Percentiles rank a stretch among this genome's conserved stretches.
Evolutionary conservation across 1,140 invertebrate genomes (phyloP).

Genomic region (honey bee (Apis mellifera)): DNA sequence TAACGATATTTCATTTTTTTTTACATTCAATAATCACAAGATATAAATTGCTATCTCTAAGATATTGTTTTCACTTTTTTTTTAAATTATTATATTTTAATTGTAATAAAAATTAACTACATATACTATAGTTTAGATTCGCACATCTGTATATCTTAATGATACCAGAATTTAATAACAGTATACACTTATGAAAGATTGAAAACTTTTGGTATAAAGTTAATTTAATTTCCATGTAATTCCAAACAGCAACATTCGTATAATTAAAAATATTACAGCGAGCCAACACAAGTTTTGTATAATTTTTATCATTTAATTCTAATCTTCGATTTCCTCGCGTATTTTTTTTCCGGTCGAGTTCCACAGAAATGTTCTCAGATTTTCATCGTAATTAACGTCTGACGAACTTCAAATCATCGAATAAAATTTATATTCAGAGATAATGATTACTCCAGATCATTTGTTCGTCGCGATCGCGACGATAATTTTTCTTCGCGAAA

Average conservation of each 20-base stretch:
- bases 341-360: neutral
- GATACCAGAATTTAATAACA: too few species aligned
- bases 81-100: too few species aligned
- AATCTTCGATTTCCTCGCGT: neutral
- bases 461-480: neutral
- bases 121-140: too few species aligned
- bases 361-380: neutral
- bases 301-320: constrained; percentile 1
- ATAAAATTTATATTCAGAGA: neutral
- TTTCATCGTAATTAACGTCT: neutral
- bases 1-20: too few species aligned
- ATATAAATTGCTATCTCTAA: too few species aligned
- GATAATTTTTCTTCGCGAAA: neutral
- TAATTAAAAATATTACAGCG: neutral
- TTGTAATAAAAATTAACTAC: too few species aligned
- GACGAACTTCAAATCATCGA: neutral
- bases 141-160: too few species aligned
- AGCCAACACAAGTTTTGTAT: neutral
- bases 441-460: neutral
- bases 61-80: too few species aligned
- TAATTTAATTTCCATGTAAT: neutral
- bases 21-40: too few species aligned
- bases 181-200: too few species aligned
- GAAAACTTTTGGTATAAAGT: neutral
- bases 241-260: too few species aligned